A percentile compares a stretch with the other conserved stretches of the same genome.
Evolutionary conservation across 2,888 invertebrate genomes (phyloP).

Genomic region (Stegophylla sp.): DNA sequence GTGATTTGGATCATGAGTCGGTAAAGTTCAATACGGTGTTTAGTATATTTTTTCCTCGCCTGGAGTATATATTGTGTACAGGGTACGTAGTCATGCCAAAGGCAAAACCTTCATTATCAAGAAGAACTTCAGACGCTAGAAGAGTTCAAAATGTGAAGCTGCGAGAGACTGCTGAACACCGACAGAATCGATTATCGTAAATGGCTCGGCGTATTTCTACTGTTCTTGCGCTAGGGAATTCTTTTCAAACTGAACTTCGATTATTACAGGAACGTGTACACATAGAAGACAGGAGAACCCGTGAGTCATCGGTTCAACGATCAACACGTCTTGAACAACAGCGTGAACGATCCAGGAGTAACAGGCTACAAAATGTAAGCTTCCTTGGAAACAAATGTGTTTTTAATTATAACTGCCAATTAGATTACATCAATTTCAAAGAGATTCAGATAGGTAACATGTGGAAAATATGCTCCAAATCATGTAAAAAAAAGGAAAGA

Average conservation of each 20-base stretch:
- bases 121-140: too few relatives aligned
- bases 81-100: too few relatives aligned
- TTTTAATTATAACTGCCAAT: background rate
- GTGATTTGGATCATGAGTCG: too few relatives aligned
- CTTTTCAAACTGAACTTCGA: constrained; percentile 3
- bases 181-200: constrained; percentile 5
- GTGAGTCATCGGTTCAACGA: background rate
- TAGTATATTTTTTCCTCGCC: too few relatives aligned
- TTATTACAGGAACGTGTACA: constrained; percentile 13
- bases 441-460: background rate
- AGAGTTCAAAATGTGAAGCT: too few relatives aligned
- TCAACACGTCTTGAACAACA: constrained; percentile 1
- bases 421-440: constrained; percentile 3
- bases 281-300: constrained; percentile 5
- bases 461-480: background rate
- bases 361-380: too few relatives aligned
- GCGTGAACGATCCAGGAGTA: too few relatives aligned
- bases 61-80: too few relatives aligned
- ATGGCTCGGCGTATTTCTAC: background rate
- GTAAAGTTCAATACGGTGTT: too few relatives aligned
- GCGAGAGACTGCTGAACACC: background rate
- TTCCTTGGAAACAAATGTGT: too few relatives aligned
- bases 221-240: background rate
- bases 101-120: too few relatives aligned
- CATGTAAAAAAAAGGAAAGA: background rate